Base-by-base conservation (phyloP, 2,888 invertebrate genomes). In the Andrena dorsata region DNA sequence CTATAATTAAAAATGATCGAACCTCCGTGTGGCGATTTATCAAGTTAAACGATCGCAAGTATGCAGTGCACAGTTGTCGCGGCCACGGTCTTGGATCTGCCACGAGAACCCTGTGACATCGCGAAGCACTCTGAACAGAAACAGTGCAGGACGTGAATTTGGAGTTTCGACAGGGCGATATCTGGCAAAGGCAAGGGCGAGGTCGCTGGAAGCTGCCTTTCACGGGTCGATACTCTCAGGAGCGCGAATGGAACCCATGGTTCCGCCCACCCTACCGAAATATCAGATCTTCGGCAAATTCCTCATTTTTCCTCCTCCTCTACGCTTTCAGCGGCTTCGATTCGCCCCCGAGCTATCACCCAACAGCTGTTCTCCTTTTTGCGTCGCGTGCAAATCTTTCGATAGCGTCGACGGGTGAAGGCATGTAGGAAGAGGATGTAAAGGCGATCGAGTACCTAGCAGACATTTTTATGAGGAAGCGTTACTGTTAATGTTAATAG, bases 151-250 rank as follows among this genome's bases (percentile, higher is more conserved):
- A 66, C 35, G 70, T 49, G 47, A 66, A 79, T 58, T 76, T 65
- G 28, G 72, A 79, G 56, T 83, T 81, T 78, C 80, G 72, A 71
- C 69, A 73, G 65, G 60, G 78, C 32, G 74, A 76, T 41, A 72
- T 68, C 71, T 72, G 68, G 30, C 60, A 76, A 56, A 65, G 75
- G 49, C 70, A 79, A 86, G 83, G 84, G 83, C 81, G 87, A 84
- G 87, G 89, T 85, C 84, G 89, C 86, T 86, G 77, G 89, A 88
- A 80, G 87, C 88, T 85, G 81, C 86, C 86, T 86, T 89, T 87
- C 83, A 82, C 79, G 89, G 89, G 86, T 89, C 89, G 89, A 89
- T 89, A 89, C 87, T 89, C 87, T 56, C 85, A 87, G 82, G 76
- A 82, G 83, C 82, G 83, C 79, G 80, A 69, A 76, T 80, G 69